Evolutionary conservation across 2,113 vertebrate species (phyloP).

Genomic region (Nibea coibor): DNA sequence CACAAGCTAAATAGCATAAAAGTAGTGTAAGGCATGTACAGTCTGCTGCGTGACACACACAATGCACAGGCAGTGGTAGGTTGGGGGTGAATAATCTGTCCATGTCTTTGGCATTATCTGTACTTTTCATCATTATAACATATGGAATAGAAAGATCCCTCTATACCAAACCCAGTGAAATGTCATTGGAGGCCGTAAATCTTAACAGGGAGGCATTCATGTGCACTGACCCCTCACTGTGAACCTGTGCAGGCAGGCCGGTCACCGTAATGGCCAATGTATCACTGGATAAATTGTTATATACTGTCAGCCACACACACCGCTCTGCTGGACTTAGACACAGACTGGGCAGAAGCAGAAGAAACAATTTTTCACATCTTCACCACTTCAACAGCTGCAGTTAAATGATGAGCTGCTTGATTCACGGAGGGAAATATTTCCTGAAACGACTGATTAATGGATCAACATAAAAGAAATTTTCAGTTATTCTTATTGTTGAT

Average conservation of each 20-base stretch:
- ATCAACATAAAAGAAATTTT: neutral
- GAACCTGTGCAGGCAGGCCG: constrained; percentile 34
- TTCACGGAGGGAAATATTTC: too few species aligned
- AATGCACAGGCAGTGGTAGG: neutral
- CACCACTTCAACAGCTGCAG: too few species aligned
- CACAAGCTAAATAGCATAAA: too few species aligned
- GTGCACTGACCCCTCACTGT: constrained; percentile 46
- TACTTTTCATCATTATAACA: constrained; percentile 17
- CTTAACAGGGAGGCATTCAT: constrained; percentile 21
- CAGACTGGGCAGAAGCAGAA: neutral
- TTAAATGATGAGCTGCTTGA: neutral
- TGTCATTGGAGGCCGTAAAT: neutral
- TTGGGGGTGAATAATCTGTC: neutral
- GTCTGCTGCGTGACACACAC: constrained; percentile 23
- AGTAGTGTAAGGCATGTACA: neutral
- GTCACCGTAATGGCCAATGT: constrained; percentile 9
- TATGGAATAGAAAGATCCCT: neutral
- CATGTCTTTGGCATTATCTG: neutral
- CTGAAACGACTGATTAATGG: neutral
- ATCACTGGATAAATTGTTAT: constrained; percentile 25
- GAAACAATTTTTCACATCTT: constrained; percentile 1
- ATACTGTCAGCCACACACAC: neutral
- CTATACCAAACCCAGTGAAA: neutral
- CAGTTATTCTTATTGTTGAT: neutral
- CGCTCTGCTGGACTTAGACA: neutral